phyloP scores from a whole-genome alignment of 2,888 invertebrate genomes.

The Crocallis elinguaria region DNA sequence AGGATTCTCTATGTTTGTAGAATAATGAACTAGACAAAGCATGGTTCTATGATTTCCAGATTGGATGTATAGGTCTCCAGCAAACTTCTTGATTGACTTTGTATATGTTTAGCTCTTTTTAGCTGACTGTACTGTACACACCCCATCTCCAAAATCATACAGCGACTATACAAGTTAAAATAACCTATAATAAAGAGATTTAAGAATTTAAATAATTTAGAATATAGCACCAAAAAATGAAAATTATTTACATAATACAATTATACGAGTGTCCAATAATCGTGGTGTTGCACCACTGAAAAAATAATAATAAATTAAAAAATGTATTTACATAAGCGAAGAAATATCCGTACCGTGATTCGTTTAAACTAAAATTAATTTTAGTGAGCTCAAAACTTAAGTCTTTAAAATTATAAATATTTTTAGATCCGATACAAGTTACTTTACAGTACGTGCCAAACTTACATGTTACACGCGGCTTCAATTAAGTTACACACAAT shows the following conservation, averaged over 20 bases:
- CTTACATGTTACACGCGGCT: background rate
- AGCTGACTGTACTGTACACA: too few species aligned
- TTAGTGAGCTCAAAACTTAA: slow-evolving; percentile 19
- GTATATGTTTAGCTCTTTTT: too few species aligned
- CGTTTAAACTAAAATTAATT: slow-evolving; percentile 15
- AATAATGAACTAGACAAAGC: too few species aligned
- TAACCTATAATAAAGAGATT: background rate
- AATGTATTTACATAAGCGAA: slow-evolving; percentile 31
- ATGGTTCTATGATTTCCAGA: too few species aligned
- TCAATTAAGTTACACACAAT: too few species aligned
- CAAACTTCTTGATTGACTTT: too few species aligned
- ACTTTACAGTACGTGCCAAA: background rate
- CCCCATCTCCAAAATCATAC: background rate
- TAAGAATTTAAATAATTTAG: slow-evolving; percentile 30
- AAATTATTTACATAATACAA: slow-evolving; percentile 31
- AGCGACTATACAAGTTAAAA: background rate
- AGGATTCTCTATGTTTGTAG: too few species aligned
- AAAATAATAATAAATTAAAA: slow-evolving; percentile 30
- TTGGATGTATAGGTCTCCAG: too few species aligned
- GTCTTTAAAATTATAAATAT: slow-evolving; percentile 13
- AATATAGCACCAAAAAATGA: slow-evolving; percentile 35
- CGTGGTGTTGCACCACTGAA: slow-evolving; percentile 14
- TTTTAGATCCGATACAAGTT: background rate
- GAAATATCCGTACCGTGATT: slow-evolving; percentile 20
- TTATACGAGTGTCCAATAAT: slow-evolving; percentile 7